These are phyloP conservation scores for Drosophila biarmipes DNA, from an alignment of 1,140 invertebrate species.

Conservation along the genomic window DNA sequence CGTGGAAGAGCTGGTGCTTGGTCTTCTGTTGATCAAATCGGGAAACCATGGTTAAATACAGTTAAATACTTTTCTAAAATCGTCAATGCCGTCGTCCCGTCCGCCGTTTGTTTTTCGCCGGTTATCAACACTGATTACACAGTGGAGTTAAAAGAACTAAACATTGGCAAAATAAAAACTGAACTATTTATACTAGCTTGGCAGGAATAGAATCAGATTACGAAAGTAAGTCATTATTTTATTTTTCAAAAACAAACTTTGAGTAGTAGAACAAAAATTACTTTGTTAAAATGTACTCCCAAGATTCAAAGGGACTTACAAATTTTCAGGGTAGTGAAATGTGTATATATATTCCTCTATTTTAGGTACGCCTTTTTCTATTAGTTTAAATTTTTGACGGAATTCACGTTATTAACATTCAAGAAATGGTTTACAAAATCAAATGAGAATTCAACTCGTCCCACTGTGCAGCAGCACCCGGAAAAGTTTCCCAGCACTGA, in stretches of 20 bases:
- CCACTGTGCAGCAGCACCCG: slow-evolving; percentile 7
- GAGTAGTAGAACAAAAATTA: neutral
- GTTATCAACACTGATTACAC: slow-evolving; percentile 21
- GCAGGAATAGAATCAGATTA: too few relatives aligned
- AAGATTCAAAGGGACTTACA: too few relatives aligned
- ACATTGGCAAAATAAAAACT: neutral
- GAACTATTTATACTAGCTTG: too few relatives aligned
- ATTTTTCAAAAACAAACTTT: too few relatives aligned
- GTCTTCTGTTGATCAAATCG: slow-evolving; percentile 82
- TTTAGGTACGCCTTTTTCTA: too few relatives aligned
- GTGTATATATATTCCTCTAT: too few relatives aligned
- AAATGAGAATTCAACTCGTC: neutral
- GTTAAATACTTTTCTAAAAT: slow-evolving; percentile 22
- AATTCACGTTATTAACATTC: too few relatives aligned
- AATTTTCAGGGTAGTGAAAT: too few relatives aligned
- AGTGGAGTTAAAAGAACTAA: neutral
- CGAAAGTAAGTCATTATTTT: too few relatives aligned
- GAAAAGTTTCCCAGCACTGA: slow-evolving; percentile 18
- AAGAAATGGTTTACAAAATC: too few relatives aligned
- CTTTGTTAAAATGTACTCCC: too few relatives aligned
- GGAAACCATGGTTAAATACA: slow-evolving; percentile 65
- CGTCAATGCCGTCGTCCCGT: slow-evolving; percentile 7
- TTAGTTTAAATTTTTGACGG: too few relatives aligned
- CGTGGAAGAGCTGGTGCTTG: slow-evolving; percentile 82
- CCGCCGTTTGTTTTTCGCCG: slow-evolving; percentile 1